Base-by-base conservation (phyloP, 2,888 invertebrate genomes). In the Archips xylosteana region DNA sequence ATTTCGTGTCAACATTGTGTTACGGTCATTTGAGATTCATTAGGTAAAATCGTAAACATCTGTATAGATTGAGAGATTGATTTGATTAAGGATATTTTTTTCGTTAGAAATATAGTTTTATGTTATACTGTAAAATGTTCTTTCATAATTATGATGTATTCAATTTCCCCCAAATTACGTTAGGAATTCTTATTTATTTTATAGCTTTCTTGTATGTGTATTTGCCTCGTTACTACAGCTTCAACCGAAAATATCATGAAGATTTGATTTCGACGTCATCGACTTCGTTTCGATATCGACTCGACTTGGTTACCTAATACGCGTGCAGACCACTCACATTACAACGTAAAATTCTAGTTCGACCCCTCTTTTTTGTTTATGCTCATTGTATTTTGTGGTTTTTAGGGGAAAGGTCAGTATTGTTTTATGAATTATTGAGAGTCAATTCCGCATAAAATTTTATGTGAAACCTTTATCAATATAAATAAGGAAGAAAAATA, bases 331-430 rank as follows among this genome's bases (percentile, higher is more conserved):
- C 82, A 84, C 85, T 87, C 85, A 87, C 88, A 90, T 92, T 92
- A 91, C 89, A 76, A 80, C 81, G 83, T 83, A 83, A 85, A 88
- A 85, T 85, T 89, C 88, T 82, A 82, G 80, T 79, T 75, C 76
- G 67, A 78, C 49, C 78, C 78, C 79, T 79, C 81, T 81, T 79
- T 76, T 79, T 85, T 84, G 83, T 85, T 84, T 84, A 83, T 80
- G 78, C 79, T 83, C 81, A 82, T 84, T 81, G 82, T 83, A 83
- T 84, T 80, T 81, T 79, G 80, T 76, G 78, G 75, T 74, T 70
- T 64, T 67, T 34, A 42, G 68, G 69, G 71, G 70, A 72, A 76
- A 63, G 81, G 81, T 78, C 81, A 80, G 76, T 80, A 75, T 79
- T 76, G 76, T 80, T 78, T 76, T 75, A 71, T 86, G 81, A 81